Conservation (phyloP, 2,797 vertebrate genomes). For the Dermochelys coriacea region DNA sequence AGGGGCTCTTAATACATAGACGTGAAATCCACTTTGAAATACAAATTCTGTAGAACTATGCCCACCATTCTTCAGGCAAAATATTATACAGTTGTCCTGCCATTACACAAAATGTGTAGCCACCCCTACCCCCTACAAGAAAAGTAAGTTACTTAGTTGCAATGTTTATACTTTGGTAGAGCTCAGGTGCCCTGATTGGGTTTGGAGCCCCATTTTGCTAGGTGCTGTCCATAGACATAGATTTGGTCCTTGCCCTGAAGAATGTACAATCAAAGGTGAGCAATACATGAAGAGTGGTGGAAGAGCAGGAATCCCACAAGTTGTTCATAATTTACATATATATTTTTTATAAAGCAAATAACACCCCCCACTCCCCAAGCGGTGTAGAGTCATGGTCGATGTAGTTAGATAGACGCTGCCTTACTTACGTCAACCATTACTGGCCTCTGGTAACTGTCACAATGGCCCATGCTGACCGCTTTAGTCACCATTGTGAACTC, state of each 20-base stretch:
- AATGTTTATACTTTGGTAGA: background rate
- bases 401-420: too few relatives aligned
- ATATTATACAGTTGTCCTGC: constrained; percentile 36
- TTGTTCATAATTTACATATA: background rate
- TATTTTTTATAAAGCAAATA: background rate
- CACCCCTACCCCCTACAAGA: background rate
- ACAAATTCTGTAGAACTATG: background rate
- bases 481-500: too few relatives aligned
- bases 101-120: background rate
- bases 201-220: background rate
- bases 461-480: too few relatives aligned
- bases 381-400: too few relatives aligned
- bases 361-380: too few relatives aligned
- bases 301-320: background rate
- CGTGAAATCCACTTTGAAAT: background rate
- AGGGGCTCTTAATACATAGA: background rate
- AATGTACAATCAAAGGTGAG: background rate
- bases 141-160: background rate
- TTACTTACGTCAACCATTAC: too few relatives aligned
- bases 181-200: background rate
- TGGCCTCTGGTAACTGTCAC: too few relatives aligned
- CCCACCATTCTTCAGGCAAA: constrained; percentile 25
- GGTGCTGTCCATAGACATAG: background rate
- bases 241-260: background rate
- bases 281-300: background rate